Percentiles rank a stretch among this genome's conserved stretches.
phyloP scores from a whole-genome alignment of 2,888 invertebrate species.

The Drosophila conformis region DNA sequence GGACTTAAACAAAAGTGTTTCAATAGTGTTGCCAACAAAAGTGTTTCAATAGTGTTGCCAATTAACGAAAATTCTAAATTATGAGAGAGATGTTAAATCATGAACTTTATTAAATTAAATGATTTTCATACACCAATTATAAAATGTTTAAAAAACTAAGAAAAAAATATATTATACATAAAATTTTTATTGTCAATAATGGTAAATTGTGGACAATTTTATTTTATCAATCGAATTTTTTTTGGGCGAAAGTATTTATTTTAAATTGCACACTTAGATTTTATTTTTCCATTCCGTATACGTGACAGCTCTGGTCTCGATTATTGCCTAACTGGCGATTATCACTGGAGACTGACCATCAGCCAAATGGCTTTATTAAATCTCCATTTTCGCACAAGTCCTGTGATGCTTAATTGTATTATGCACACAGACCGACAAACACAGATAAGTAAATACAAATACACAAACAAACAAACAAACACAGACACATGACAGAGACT shows the following conservation, averaged over 20 bases:
- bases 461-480: constrained; percentile 10
- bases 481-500: background rate
- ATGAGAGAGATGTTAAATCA: background rate
- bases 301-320: constrained; percentile 36
- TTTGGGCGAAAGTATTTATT: background rate
- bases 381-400: constrained; percentile 70
- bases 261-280: background rate
- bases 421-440: constrained; percentile 45
- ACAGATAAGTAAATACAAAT: constrained; percentile 12
- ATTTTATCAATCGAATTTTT: accelerated
- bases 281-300: background rate
- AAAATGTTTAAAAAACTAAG: background rate
- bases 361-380: constrained; percentile 79
- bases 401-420: constrained; percentile 71
- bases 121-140: background rate
- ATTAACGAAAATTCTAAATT: background rate
- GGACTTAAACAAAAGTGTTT: background rate
- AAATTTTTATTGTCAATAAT: background rate
- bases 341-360: constrained; percentile 49
- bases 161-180: background rate
- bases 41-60: background rate
- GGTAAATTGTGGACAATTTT: background rate
- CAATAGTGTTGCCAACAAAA: background rate
- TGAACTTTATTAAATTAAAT: background rate
- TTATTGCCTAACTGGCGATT: constrained; percentile 60